Conservation (phyloP, 2,113 vertebrate species). For the Callorhinus ursinus region DNA sequence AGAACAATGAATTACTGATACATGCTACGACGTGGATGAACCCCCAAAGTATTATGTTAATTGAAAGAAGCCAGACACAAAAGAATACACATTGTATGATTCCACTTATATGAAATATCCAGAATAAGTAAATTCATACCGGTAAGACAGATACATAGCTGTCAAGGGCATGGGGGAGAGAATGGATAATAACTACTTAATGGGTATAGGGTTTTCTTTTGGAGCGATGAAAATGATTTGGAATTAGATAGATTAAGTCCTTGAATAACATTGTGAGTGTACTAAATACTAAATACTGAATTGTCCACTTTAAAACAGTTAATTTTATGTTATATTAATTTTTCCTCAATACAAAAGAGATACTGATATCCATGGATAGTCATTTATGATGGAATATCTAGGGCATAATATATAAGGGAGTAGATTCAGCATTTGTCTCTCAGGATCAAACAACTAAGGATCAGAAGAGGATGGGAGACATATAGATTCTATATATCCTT, state of each 20-base stretch:
- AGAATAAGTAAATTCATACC: neutral
- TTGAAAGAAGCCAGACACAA: neutral
- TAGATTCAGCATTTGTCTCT: neutral
- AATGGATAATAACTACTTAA: neutral
- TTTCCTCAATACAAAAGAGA: neutral
- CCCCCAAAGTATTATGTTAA: neutral
- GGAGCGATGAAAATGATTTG: neutral
- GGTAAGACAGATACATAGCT: neutral
- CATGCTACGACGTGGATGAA: neutral
- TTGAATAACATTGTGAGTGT: neutral
- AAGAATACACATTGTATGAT: neutral
- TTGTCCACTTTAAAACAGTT: neutral
- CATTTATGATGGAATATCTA: neutral
- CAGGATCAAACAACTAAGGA: neutral
- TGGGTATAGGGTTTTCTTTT: neutral
- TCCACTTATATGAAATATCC: neutral
- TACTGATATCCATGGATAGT: neutral
- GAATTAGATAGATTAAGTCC: neutral
- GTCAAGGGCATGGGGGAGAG: neutral
- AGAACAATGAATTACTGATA: neutral
- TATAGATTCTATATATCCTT: neutral
- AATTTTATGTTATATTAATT: neutral
- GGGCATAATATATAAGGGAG: neutral
- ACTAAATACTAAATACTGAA: neutral
- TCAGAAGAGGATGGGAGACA: neutral